phyloP scores from a whole-genome alignment of 2,888 invertebrate genomes.

The Syrphus vitripennis region DNA sequence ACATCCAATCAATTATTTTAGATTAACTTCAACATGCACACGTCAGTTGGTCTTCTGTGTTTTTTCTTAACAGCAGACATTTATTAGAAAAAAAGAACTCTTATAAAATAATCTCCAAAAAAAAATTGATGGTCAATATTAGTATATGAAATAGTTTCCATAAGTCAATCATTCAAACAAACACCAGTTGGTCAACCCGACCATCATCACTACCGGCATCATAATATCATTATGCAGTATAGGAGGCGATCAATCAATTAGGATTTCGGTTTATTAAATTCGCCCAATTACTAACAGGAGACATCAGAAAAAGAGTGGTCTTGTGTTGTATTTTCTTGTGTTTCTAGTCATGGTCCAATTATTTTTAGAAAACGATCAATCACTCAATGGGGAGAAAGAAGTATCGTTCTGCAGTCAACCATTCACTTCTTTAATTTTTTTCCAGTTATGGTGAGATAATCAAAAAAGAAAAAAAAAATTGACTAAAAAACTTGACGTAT shows the following conservation, averaged over 20 bases:
- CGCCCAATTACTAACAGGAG: conserved; percentile 39
- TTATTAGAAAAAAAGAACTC: neutral
- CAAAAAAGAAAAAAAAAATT: conserved; percentile 43
- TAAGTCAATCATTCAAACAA: conserved; percentile 49
- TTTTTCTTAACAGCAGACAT: neutral
- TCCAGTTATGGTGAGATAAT: neutral
- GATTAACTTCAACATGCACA: conserved; percentile 12
- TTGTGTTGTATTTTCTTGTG: neutral
- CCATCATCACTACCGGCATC: conserved; percentile 48
- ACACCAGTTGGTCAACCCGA: conserved; percentile 69
- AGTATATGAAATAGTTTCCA: conserved; percentile 1
- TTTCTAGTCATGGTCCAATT: conserved; percentile 47
- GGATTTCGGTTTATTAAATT: conserved; percentile 65
- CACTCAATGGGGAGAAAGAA: conserved; percentile 28
- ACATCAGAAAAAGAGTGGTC: neutral
- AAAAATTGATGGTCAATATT: conserved; percentile 66
- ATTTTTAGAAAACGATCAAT: conserved; percentile 62
- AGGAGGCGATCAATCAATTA: conserved; percentile 67
- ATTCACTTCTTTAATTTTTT: neutral
- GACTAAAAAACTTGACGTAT: conserved; percentile 55
- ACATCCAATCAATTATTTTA: conserved; percentile 48
- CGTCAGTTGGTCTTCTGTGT: conserved; percentile 20
- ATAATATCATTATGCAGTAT: conserved; percentile 38
- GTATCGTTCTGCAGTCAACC: neutral
- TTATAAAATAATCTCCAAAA: conserved; percentile 49